Conservation (phyloP, 2,113 vertebrate genomes). For the Eulemur rufifrons region DNA sequence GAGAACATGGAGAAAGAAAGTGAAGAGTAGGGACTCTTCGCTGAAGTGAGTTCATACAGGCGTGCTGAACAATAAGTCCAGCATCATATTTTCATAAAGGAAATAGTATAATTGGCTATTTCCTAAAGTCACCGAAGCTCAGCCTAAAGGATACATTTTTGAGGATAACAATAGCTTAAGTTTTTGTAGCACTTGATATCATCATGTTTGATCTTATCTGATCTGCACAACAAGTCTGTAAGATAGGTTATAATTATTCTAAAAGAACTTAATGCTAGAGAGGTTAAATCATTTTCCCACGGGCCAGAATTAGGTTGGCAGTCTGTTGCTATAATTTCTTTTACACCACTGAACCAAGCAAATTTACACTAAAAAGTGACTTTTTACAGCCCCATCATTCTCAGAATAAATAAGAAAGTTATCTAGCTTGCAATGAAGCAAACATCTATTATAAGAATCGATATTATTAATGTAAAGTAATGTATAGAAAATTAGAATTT, state of each 20-base stretch:
- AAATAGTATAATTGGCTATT: conserved; percentile 5
- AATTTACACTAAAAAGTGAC: background rate
- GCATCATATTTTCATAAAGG: conserved; percentile 25
- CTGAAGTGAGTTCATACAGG: background rate
- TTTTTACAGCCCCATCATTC: background rate
- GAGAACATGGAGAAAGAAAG: background rate
- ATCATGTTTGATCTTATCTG: conserved; percentile 32
- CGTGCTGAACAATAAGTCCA: background rate
- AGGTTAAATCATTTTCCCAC: conserved; percentile 22
- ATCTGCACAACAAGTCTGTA: background rate
- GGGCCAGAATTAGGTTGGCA: background rate
- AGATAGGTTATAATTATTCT: background rate
- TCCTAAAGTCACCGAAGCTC: background rate
- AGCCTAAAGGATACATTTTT: conserved; percentile 4
- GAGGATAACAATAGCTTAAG: background rate
- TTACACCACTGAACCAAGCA: background rate
- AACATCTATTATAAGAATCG: background rate
- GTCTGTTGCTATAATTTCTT: background rate
- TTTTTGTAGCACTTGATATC: conserved; percentile 16
- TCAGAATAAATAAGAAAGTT: conserved; percentile 31
- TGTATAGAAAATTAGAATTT: background rate
- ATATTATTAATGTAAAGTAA: background rate
- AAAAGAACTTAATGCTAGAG: conserved; percentile 13
- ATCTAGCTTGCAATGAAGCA: background rate
- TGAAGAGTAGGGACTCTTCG: background rate